phyloP scores from a whole-genome alignment of 2,888 invertebrate species.

The Euproctis similis region DNA sequence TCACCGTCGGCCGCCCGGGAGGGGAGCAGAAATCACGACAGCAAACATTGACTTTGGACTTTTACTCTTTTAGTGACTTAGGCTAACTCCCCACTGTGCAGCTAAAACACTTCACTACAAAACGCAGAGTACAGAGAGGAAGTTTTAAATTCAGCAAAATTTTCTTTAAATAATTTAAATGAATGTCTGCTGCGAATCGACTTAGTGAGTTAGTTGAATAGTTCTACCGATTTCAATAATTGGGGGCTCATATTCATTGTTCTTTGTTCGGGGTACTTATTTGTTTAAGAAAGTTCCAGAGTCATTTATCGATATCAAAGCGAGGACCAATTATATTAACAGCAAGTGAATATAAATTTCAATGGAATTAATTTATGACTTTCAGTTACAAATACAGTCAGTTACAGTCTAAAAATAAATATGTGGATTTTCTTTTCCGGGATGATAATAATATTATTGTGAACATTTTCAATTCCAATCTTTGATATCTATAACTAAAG shows the following conservation, averaged over 20 bases:
- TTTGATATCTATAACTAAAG: no score
- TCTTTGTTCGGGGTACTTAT: conserved; percentile 24
- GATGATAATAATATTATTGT: no score
- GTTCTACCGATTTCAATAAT: conserved; percentile 35
- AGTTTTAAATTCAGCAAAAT: conserved; percentile 51
- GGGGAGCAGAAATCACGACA: conserved; percentile 64
- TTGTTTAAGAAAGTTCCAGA: conserved; percentile 8
- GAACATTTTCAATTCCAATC: no score
- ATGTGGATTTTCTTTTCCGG: no score
- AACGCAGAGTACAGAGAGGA: conserved; percentile 44
- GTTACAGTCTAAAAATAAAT: no score
- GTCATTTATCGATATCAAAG: conserved; percentile 8
- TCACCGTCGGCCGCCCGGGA: conserved; percentile 50
- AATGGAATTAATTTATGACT: background rate
- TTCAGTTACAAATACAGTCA: no score
- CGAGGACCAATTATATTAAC: no score
- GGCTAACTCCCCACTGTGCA: conserved; percentile 53
- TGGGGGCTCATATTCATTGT: conserved; percentile 28
- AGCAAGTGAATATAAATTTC: conserved; percentile 3
- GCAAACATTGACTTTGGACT: conserved; percentile 74
- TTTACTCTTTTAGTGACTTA: conserved; percentile 72
- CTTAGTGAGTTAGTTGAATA: conserved; percentile 35
- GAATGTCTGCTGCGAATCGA: conserved; percentile 34
- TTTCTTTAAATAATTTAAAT: conserved; percentile 51
- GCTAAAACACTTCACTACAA: conserved; percentile 63